phyloP scores from a whole-genome alignment of 2,797 vertebrate genomes.

The Tympanoctomys barrerae region DNA sequence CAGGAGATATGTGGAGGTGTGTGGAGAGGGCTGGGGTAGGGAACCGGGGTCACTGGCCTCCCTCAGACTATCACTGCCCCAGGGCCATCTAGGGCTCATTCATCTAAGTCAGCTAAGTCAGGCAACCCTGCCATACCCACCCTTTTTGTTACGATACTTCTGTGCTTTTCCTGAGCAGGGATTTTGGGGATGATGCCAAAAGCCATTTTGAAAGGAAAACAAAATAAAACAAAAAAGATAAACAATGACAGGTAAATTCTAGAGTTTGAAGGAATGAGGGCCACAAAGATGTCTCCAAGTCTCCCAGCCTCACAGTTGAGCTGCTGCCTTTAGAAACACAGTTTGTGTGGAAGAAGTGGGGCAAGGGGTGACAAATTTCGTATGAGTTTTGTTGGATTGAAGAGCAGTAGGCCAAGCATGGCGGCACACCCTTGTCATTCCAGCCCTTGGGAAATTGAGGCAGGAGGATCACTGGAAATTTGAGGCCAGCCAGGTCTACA shows the following conservation, averaged over 20 bases:
- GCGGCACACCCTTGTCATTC: neutral
- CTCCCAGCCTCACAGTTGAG: fast-evolving
- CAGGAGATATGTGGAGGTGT: neutral
- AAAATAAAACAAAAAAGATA: too few relatives aligned
- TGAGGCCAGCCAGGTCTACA: neutral
- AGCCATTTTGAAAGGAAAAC: neutral
- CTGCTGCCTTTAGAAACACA: neutral
- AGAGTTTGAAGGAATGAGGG: neutral
- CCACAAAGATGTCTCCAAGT: neutral
- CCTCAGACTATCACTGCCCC: neutral
- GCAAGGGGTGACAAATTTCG: neutral
- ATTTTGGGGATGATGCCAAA: neutral
- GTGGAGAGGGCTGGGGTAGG: neutral
- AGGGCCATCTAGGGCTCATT: too few relatives aligned
- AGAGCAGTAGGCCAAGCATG: neutral
- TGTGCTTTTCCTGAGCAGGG: neutral
- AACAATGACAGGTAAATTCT: neutral
- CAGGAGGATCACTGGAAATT: neutral
- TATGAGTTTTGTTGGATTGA: neutral
- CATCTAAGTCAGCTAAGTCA: neutral
- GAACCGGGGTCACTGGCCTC: neutral
- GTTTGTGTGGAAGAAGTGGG: neutral
- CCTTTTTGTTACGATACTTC: neutral
- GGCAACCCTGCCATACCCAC: neutral
- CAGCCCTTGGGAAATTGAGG: neutral